Evolutionary conservation across 1,140 invertebrate species (phyloP).

Genomic region (Teleogryllus occipitalis): DNA sequence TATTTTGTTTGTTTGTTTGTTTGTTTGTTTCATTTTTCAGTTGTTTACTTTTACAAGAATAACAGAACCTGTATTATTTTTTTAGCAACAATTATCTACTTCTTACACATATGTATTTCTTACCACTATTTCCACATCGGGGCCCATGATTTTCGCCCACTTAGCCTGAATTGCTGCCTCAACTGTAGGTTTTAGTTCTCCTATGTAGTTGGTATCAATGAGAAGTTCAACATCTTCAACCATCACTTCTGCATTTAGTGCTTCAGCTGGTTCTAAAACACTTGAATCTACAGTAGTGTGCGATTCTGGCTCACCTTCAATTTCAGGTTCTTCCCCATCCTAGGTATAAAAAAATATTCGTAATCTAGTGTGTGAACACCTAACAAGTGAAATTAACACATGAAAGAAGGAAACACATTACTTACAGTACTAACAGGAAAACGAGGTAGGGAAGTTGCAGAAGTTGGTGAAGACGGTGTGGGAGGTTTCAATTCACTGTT

Average conservation of each 20-base stretch:
- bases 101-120: conserved; percentile 25
- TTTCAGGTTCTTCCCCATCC: conserved; percentile 50
- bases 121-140: conserved; percentile 78
- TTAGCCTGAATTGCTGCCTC: conserved; percentile 60
- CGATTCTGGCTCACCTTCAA: conserved; percentile 58
- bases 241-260: conserved; percentile 41
- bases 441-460: conserved; percentile 65
- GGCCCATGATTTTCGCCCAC: conserved; percentile 76
- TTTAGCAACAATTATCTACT: background rate
- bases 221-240: conserved; percentile 61
- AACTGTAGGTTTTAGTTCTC: conserved; percentile 46
- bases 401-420: conserved; percentile 21
- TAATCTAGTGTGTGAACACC: background rate
- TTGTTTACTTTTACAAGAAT: too few species aligned
- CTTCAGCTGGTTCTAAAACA: conserved; percentile 42
- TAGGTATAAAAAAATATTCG: conserved; percentile 23
- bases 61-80: background rate
- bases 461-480: conserved; percentile 52
- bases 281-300: conserved; percentile 50
- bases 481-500: conserved; percentile 65
- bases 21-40: too few species aligned
- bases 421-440: conserved; percentile 64
- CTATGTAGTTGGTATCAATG: conserved; percentile 47
- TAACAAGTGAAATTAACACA: background rate
- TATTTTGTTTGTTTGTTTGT: too few species aligned